phyloP scores from a whole-genome alignment of 2,888 invertebrate genomes.

The Noctuana brunneofusca region DNA sequence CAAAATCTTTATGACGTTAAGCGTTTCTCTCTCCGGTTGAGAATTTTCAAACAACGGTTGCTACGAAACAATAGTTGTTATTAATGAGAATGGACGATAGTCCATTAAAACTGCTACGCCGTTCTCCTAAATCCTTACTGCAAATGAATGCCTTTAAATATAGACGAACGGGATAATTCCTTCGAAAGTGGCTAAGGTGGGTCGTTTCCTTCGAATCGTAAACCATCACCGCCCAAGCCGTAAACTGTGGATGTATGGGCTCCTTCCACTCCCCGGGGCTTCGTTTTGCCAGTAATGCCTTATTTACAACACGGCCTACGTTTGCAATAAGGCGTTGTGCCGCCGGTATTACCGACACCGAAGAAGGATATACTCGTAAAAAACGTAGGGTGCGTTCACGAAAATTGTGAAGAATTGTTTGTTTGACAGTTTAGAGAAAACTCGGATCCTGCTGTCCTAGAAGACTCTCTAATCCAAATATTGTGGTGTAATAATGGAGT shows the following conservation, averaged over 20 bases:
- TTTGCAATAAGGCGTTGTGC: conserved; percentile 23
- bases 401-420: conserved; percentile 34
- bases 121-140: conserved; percentile 7
- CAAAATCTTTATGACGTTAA: conserved; percentile 7
- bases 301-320: conserved; percentile 44
- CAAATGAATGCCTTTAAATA: conserved; percentile 7
- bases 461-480: too few relatives aligned
- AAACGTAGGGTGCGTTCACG: conserved; percentile 36
- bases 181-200: conserved; percentile 20
- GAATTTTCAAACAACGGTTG: conserved; percentile 16
- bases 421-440: too few relatives aligned
- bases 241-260: conserved; percentile 42
- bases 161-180: conserved; percentile 24
- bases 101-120: neutral
- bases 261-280: conserved; percentile 33
- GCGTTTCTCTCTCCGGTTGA: conserved; percentile 10
- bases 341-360: conserved; percentile 5
- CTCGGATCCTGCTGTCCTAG: too few relatives aligned
- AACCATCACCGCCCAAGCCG: conserved; percentile 42
- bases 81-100: neutral
- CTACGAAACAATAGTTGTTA: neutral
- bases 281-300: conserved; percentile 34
- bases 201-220: conserved; percentile 33
- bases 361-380: conserved; percentile 32
- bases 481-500: too few relatives aligned